A percentile compares a stretch with the other conserved stretches of the same genome.
Conservation (phyloP, 1,140 invertebrate genomes). For the Asobara japonica region DNA sequence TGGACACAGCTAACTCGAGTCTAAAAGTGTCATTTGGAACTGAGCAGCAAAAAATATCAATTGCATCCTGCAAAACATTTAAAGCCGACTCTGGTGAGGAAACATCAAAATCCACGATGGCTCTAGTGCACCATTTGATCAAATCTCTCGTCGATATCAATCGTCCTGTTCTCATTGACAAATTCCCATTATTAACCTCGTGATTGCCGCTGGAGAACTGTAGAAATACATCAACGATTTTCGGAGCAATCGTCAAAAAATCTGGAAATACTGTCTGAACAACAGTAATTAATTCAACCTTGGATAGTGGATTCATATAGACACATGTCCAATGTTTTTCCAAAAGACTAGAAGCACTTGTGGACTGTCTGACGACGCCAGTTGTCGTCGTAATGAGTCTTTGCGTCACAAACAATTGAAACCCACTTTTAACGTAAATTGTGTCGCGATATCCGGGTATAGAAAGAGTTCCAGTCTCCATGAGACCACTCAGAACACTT, state of each 20-base stretch:
- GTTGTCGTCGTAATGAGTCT: constrained; percentile 69
- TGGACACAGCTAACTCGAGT: constrained; percentile 75
- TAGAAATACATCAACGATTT: constrained; percentile 86
- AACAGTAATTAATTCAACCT: constrained; percentile 76
- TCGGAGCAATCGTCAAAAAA: constrained; percentile 78
- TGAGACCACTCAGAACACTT: constrained; percentile 83
- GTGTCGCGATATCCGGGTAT: constrained; percentile 88
- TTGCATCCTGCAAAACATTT: constrained; percentile 87
- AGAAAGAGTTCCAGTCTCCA: constrained; percentile 85
- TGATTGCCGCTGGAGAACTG: constrained; percentile 80
- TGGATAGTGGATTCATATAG: constrained; percentile 81
- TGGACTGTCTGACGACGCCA: constrained; percentile 74
- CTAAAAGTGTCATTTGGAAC: constrained; percentile 71
- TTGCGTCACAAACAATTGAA: constrained; percentile 92
- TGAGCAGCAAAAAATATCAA: constrained; percentile 90
- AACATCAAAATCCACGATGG: constrained; percentile 78
- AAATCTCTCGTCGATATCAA: constrained; percentile 87
- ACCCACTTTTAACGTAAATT: constrained; percentile 80
- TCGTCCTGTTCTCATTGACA: constrained; percentile 68
- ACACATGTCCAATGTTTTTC: constrained; percentile 86
- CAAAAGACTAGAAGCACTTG: constrained; percentile 72
- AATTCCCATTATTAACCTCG: constrained; percentile 50
- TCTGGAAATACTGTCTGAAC: constrained; percentile 77
- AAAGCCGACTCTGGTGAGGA: constrained; percentile 78
- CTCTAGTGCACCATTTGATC: constrained; percentile 90